phyloP scores from a whole-genome alignment of 2,113 vertebrate genomes.

The Tinamus guttatus region DNA sequence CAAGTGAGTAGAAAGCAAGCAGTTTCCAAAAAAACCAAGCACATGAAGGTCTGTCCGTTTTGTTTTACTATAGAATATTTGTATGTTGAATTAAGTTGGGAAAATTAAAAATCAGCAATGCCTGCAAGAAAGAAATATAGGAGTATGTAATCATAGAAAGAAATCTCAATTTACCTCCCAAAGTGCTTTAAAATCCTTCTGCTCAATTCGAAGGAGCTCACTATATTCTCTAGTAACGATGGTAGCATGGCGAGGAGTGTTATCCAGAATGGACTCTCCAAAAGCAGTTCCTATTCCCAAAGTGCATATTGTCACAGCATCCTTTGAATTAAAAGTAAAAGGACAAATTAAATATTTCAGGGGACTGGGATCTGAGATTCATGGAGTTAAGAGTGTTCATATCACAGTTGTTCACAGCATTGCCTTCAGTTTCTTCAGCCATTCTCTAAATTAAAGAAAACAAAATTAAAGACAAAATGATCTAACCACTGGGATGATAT shows the following conservation, averaged over 20 bases:
- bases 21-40: background rate
- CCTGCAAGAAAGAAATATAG: constrained; percentile 57
- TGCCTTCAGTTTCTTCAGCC: background rate
- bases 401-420: background rate
- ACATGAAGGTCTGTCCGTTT: constrained; percentile 43
- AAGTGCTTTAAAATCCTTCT: constrained; percentile 94
- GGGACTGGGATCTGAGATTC: too few relatives aligned
- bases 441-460: background rate
- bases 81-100: background rate
- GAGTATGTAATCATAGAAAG: constrained; percentile 18
- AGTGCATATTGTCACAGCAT: constrained; percentile 95
- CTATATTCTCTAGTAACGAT: constrained; percentile 93
- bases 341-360: background rate
- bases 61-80: constrained; percentile 27
- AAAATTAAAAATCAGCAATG: background rate
- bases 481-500: background rate
- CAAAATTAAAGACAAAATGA: background rate
- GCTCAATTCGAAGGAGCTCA: constrained; percentile 94
- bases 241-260: constrained; percentile 96
- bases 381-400: background rate
- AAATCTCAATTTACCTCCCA: constrained; percentile 90
- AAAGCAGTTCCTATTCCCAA: constrained; percentile 96
- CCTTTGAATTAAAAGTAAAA: constrained; percentile 79
- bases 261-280: constrained; percentile 97
- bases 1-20: background rate